Evolutionary conservation across 1,140 invertebrate species (phyloP), one percentile per base, ranked within the genome.

Genomic region (Harpegnathos saltator): DNA sequence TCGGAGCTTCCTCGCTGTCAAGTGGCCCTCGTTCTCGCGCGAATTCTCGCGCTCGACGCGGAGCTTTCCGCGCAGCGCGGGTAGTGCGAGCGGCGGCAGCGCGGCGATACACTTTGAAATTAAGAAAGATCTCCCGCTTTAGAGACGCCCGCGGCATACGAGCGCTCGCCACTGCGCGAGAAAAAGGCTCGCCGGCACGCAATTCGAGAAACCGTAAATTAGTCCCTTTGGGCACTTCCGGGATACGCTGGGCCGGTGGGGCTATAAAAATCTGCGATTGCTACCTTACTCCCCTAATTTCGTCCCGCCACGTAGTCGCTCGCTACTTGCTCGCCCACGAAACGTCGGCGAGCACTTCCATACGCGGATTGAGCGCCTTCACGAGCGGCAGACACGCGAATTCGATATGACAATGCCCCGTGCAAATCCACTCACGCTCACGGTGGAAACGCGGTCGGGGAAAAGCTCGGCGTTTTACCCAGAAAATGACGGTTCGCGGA

Each of bases 211-310:
- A 86, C 84, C 81, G 61, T 83, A 83, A 89, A 89, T 88, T 85
- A 88, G 83, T 62, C 75, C 82, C 77, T 83, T 80, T 44, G 63
- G 61, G 24, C 69, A 69, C 65, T 84, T 80, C 56, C 65, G 56
- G 44, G 52, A 15, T 75, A 68, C n/a, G 26, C 52, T 56, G 83
- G 54, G 15, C 38, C 68, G 81, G 78, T 66, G 81, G 58, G 74
- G 48, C 84, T 82, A 69, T 85, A 75, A 87, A 90, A 90, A 88
- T 88, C 80, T 87, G 80, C 84, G 86, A 90, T 89, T 86, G 89
- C 81, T 83, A 84, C 87, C 58, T 78, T 59, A 33, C 74, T 84
- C 82, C 65, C 29, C 65, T 84, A 84, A 84, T 84, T 69, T 78
- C 62, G 62, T 26, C 54, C 50, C 62, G 56, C 44, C 19, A 62